Conservation (phyloP, 2,113 vertebrate genomes). For the Heliornis fulica region DNA sequence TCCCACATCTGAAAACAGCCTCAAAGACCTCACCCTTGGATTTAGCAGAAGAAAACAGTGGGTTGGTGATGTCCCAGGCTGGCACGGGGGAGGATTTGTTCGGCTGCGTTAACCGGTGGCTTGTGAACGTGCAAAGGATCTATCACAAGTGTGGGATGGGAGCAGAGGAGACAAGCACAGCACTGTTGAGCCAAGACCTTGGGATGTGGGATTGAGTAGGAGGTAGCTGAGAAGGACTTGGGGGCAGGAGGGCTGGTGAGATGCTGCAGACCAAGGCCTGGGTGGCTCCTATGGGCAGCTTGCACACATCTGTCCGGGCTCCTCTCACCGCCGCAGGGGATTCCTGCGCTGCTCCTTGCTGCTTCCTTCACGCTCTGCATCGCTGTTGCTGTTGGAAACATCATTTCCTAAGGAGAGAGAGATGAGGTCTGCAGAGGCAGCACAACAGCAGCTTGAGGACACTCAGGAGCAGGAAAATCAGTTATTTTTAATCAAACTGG, state of each 20-base stretch:
- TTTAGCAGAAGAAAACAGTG: background rate
- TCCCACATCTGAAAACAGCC: background rate
- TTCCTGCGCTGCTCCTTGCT: background rate
- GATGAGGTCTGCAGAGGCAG: background rate
- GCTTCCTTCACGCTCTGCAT: background rate
- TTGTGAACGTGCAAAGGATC: background rate
- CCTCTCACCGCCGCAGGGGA: background rate
- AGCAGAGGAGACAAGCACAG: background rate
- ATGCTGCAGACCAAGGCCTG: background rate
- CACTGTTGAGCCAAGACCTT: background rate
- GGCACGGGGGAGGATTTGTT: background rate
- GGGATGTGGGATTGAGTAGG: background rate
- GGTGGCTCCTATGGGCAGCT: background rate
- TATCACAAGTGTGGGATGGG: background rate
- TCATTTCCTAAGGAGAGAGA: background rate
- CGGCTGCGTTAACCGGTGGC: accelerated
- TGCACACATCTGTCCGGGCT: background rate
- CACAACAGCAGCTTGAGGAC: background rate
- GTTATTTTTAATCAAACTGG: background rate
- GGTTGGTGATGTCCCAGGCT: background rate
- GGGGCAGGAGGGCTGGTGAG: background rate
- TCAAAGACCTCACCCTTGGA: accelerated
- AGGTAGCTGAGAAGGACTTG: background rate
- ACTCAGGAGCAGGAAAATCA: background rate
- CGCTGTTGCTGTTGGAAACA: conserved; percentile 54